These are phyloP conservation scores for Xylophagus ater DNA, from an alignment of 2,888 invertebrate species.

Conservation along the genomic window DNA sequence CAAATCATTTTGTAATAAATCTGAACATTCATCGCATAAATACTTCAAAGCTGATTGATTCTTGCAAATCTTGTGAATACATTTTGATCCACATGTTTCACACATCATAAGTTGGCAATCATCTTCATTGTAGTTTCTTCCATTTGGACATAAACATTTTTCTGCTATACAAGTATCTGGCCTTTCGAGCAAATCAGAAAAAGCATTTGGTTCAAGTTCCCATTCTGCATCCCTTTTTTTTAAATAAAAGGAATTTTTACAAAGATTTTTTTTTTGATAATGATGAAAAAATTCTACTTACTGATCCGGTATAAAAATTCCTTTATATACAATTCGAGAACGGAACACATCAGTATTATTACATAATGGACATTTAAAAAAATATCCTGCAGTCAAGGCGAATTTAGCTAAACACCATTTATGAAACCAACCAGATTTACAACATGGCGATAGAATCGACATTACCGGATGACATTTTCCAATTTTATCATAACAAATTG, in stretches of 20 bases:
- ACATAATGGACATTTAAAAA: constrained; percentile 74
- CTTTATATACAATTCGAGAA: constrained; percentile 48
- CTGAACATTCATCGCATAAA: constrained; percentile 12
- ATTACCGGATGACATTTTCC: constrained; percentile 35
- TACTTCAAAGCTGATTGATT: constrained; percentile 1
- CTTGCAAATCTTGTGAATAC: constrained; percentile 18
- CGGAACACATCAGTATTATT: constrained; percentile 58
- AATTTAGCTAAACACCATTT: constrained; percentile 57
- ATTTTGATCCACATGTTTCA: constrained; percentile 27
- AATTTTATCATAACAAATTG: constrained; percentile 57
- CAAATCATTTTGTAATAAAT: background rate
- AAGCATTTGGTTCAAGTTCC: constrained; percentile 69
- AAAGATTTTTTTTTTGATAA: background rate
- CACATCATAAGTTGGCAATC: constrained; percentile 23
- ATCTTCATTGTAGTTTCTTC: constrained; percentile 35
- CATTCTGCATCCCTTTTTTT: constrained; percentile 68
- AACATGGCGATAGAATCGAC: constrained; percentile 64
- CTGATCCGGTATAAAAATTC: constrained; percentile 72
- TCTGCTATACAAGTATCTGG: constrained; percentile 49
- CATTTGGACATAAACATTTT: constrained; percentile 49
- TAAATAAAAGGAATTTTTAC: constrained; percentile 13
- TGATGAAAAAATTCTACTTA: constrained; percentile 36
- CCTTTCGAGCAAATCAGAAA: constrained; percentile 54
- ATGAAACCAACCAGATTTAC: constrained; percentile 68
- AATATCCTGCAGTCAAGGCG: constrained; percentile 67